Evolutionary conservation across 2,888 invertebrate species (phyloP).

Genomic region (Scaptomyza tumidula): DNA sequence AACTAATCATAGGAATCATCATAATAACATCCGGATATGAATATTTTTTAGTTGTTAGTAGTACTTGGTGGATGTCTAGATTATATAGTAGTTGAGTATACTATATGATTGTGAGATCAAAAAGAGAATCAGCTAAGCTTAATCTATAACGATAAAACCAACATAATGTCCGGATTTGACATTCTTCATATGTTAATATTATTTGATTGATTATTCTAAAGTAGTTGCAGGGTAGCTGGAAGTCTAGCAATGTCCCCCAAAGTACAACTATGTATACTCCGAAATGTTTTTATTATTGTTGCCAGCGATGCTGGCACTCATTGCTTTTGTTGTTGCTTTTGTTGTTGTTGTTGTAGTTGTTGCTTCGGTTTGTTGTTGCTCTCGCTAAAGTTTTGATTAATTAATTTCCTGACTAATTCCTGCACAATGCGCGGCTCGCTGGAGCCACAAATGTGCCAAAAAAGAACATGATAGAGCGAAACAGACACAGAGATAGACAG

Average conservation of each 20-base stretch:
- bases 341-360: constrained; percentile 18
- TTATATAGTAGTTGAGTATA: no score
- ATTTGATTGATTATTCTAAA: no score
- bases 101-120: no score
- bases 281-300: constrained; percentile 25
- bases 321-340: constrained; percentile 24
- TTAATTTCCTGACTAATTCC: constrained; percentile 79
- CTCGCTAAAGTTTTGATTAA: constrained; percentile 75
- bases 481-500: neutral
- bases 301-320: constrained; percentile 34
- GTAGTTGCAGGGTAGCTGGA: constrained; percentile 7
- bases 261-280: neutral
- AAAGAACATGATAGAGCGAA: constrained; percentile 38
- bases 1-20: no score
- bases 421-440: constrained; percentile 73
- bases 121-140: no score
- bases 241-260: neutral
- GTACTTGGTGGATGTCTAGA: no score
- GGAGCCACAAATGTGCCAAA: constrained; percentile 73
- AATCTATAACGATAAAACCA: no score
- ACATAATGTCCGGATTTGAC: no score
- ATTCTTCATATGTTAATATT: no score
- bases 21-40: no score
- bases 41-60: no score
- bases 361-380: constrained; percentile 33